Evolutionary conservation across 2,888 invertebrate genomes (phyloP), one percentile per base, ranked within the genome.

Genomic region (Phyto melanocephala): DNA sequence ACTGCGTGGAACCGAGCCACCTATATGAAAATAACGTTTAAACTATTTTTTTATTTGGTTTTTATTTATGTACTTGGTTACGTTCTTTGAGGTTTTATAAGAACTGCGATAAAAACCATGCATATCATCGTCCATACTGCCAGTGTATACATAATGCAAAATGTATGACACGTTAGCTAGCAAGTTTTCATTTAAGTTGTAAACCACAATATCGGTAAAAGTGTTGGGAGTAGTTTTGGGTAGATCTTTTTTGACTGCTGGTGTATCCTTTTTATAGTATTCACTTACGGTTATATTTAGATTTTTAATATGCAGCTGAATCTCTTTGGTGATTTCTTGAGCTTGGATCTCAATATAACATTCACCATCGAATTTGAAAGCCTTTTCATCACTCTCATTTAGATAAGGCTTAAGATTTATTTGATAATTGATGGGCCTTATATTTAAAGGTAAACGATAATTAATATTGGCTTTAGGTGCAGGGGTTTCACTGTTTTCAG

Each of bases 1-100:
- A 95, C 86, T 95, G 95, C 0, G 95, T 95, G 0, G 94, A 92
- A 0, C 94, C 94, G 89, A 93, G 91, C 92, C 92, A 93, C 45
- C 93, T 93, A 6, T 42, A 42, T 17, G 2, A 42, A 42, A 42
- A 42, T 1, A 1, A 7, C 2, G 1, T 2, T 42, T 17, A 17
- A n/a, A 17, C 8, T 7, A 6, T n/a, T 15, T 42, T 7, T n/a
- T 42, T 15, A 0, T 42, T 6, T 42, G 20, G 28, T 52, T 2
- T 13, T 24, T 50, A 24, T 63, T 5, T 10, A 76, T 82, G 54
- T 63, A 90, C 90, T 88, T 90, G 67, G 87, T 89, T 52, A 90
- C 86, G 78, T 88, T 89, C 56, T 90, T 91, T 7, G 87, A 86
- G 60, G 90, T 88, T 11, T 84, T 86, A 85, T 93, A 91, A 47